Evolutionary conservation across 2,888 invertebrate genomes (phyloP).

Genomic region (Coremacera marginata): DNA sequence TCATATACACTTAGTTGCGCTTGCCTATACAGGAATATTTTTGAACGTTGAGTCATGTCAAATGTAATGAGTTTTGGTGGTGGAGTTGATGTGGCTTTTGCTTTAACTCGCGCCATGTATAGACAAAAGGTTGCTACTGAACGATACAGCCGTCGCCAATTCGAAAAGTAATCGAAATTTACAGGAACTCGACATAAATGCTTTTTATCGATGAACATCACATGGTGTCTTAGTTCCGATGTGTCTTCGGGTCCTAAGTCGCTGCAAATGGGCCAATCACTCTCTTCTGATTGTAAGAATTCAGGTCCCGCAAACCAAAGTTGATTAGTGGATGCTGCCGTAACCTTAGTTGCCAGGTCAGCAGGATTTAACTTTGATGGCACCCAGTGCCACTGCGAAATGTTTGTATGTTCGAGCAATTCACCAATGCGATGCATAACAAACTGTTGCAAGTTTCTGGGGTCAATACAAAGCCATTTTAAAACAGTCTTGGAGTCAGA

Average conservation of each 20-base stretch:
- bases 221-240: background rate
- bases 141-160: too few relatives aligned
- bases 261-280: constrained; percentile 2
- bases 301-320: constrained; percentile 32
- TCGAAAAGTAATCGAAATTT: constrained; percentile 15
- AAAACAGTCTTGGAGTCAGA: too few relatives aligned
- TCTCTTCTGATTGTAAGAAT: constrained; percentile 9
- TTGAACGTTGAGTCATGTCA: background rate
- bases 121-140: too few relatives aligned
- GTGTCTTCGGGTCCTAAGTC: background rate
- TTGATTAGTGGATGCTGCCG: too few relatives aligned
- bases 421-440: constrained; percentile 43
- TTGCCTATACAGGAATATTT: background rate
- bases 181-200: background rate
- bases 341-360: too few relatives aligned
- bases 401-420: constrained; percentile 41
- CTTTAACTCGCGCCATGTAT: too few relatives aligned
- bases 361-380: too few relatives aligned
- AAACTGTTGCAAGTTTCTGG: too few relatives aligned
- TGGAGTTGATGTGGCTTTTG: too few relatives aligned
- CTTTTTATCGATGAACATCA: background rate
- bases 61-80: background rate
- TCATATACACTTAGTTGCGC: constrained; percentile 25
- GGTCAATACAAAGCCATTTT: too few relatives aligned
- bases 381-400: constrained; percentile 40